Conservation (phyloP, 1,140 invertebrate species). For the Drosophila funebris region DNA sequence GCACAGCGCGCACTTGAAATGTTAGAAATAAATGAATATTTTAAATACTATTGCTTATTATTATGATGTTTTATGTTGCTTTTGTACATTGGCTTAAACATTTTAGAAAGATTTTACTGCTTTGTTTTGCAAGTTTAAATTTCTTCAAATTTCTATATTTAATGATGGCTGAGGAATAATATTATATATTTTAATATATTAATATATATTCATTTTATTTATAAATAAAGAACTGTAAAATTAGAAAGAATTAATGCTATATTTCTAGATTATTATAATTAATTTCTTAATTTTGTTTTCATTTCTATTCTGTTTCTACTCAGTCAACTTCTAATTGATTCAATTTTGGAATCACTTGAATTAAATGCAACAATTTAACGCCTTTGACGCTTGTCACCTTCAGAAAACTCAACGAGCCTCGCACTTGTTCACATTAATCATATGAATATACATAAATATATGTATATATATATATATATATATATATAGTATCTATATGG, state of each 20-base stretch:
- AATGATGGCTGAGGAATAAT: no score
- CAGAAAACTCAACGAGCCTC: constrained; percentile 49
- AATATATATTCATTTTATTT: no score
- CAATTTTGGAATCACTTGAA: constrained; percentile 28
- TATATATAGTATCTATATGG: neutral
- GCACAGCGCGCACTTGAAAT: constrained; percentile 23
- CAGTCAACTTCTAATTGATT: neutral
- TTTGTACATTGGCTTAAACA: no score
- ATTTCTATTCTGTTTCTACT: constrained; percentile 3
- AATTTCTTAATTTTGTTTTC: neutral
- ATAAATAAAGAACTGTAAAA: no score
- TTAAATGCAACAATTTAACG: constrained; percentile 67
- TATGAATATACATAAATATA: neutral
- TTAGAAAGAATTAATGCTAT: no score
- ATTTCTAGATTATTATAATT: no score
- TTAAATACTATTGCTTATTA: neutral
- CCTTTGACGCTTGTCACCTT: constrained; percentile 64
- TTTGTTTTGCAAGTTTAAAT: no score
- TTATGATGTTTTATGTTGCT: no score
- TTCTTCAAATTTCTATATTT: no score
- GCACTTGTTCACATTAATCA: constrained; percentile 44
- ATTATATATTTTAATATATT: no score
- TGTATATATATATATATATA: neutral
- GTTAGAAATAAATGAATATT: neutral
- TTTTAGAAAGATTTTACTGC: no score